Conservation (phyloP, 1,140 invertebrate species). For the Zaprionus ghesquierei region DNA sequence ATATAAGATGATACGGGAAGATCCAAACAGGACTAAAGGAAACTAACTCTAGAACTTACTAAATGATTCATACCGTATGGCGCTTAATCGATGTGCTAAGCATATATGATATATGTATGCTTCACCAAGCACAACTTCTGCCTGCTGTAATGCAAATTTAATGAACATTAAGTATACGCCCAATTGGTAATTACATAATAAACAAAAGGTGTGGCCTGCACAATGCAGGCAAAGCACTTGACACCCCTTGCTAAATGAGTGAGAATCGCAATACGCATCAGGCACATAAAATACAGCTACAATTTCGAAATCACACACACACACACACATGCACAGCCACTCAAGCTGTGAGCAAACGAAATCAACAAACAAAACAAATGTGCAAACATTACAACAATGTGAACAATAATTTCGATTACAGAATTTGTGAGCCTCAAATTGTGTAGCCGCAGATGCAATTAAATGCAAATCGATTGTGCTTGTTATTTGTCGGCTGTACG, state of each 20-base stretch:
- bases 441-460: conserved; percentile 70
- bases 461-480: conserved; percentile 76
- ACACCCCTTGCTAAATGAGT: conserved; percentile 23
- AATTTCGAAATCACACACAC: conserved; percentile 16
- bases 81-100: neutral
- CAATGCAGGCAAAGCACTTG: conserved; percentile 62
- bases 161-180: conserved; percentile 31
- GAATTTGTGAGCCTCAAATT: conserved; percentile 60
- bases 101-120: neutral
- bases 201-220: conserved; percentile 66
- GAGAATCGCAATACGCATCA: conserved; percentile 12
- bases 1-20: no score
- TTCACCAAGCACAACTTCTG: neutral
- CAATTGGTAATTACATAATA: conserved; percentile 65
- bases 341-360: conserved; percentile 41
- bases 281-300: conserved; percentile 55
- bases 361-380: conserved; percentile 71
- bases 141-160: conserved; percentile 8
- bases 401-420: conserved; percentile 77
- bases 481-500: conserved; percentile 51
- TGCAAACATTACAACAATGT: conserved; percentile 77
- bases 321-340: conserved; percentile 1
- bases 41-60: no score
- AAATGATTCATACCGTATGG: neutral
- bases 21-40: no score